Base-by-base conservation (phyloP, 2,113 vertebrate species). In the Myrmecobius fasciatus region DNA sequence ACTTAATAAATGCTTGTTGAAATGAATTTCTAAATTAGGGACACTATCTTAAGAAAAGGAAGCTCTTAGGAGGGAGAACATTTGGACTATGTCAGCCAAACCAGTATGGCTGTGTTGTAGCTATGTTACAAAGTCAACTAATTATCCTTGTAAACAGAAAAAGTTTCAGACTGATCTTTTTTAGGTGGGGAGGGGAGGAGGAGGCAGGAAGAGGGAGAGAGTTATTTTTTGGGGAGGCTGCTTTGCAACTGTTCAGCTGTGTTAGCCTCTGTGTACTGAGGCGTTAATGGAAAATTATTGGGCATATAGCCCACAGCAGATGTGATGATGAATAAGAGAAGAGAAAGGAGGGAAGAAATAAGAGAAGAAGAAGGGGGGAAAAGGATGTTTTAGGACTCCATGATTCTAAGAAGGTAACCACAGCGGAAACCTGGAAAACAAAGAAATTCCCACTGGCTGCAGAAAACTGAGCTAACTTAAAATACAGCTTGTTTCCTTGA, bases 281-380 rank as follows among this genome's bases (percentile, higher is more conserved):
- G 97, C 93, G 36, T 98, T 96, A 97, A 96, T 92, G 97, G 97
- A 93, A 97, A 96, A 94, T 94, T 90, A 90, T 31, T 94, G 97
- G 98, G 98, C 98, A 92, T 83, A 20, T 60, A 89, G 98, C 98
- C 98, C 97, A 88, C 96, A 95, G 96, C 97, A 98, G 98, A 98
- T 98, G 98, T 97, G 97, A 97, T 0, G 47, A 95, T 95, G 96
- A 98, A 94, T 22, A 10, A 36, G 94, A 97, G 97, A 93, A 89
- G 95, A 94, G 95, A 97, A 52, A 89, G 94, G 91, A 91, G 54
- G n/a, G 88, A 96, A 96, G 95, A 92, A 14, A 91, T 53, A 0
- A 22, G 31, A 89, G 47, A 24, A 95, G 52, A 93, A 46, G n/a
- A 67, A 75, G 2, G 92, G 96, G 56, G 96, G 95, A 95, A 67